Percentiles rank a stretch among this genome's conserved stretches.
Evolutionary conservation across 2,113 vertebrate species (phyloP).

Genomic region (Atrichornis clamosus): DNA sequence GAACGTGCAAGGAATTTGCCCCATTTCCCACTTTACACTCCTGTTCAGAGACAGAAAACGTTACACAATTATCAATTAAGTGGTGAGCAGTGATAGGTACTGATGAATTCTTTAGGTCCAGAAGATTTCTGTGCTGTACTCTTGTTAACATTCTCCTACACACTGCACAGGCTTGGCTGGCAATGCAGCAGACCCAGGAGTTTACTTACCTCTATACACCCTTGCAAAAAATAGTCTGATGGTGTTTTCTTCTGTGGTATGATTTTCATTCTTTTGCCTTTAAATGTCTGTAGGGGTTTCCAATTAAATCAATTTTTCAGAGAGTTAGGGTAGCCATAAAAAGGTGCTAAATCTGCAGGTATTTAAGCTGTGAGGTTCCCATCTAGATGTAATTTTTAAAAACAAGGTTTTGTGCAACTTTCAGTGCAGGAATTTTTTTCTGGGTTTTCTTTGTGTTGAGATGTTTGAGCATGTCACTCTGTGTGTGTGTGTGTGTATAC

Average conservation of each 20-base stretch:
- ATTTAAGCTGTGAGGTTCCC: background rate
- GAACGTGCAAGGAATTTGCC: background rate
- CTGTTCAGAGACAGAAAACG: background rate
- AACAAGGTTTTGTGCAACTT: background rate
- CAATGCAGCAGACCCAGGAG: background rate
- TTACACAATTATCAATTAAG: background rate
- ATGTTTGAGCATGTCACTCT: background rate
- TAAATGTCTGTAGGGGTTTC: background rate
- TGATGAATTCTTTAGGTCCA: background rate
- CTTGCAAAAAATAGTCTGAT: background rate
- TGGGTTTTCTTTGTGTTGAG: background rate
- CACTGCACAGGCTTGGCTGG: fast-evolving
- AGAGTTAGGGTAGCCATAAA: background rate
- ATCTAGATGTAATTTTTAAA: background rate
- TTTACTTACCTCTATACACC: background rate
- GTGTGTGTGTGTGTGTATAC: too few relatives aligned
- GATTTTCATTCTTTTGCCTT: background rate
- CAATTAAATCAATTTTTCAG: background rate
- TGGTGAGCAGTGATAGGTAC: background rate
- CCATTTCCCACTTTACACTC: background rate
- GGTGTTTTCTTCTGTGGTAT: background rate
- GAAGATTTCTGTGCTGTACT: background rate
- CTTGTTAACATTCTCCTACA: background rate
- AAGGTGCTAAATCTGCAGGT: background rate
- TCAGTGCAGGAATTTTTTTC: background rate